Evolutionary conservation across 2,888 invertebrate species (phyloP).

Genomic region (Alloplasta piceator): DNA sequence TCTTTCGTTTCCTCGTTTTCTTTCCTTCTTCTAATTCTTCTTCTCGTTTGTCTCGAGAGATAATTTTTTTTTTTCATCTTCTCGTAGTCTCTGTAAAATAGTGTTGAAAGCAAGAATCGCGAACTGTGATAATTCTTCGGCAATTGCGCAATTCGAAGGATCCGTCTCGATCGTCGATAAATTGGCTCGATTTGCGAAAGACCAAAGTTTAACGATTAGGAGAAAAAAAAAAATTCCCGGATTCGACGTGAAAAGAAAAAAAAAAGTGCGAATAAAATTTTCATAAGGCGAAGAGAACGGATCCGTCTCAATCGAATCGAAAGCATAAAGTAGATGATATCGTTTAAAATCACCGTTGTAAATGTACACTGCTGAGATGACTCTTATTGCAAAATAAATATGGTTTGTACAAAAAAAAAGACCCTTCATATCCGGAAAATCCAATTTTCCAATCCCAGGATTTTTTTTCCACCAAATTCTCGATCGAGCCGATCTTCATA

Average conservation of each 20-base stretch:
- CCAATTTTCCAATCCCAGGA: neutral
- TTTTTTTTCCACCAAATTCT: constrained; percentile 8
- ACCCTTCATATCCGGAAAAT: neutral
- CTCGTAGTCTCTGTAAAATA: constrained; percentile 53
- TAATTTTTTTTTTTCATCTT: constrained; percentile 15
- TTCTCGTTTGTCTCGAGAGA: too few relatives aligned
- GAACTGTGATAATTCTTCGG: constrained; percentile 81
- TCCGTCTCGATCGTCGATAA: constrained; percentile 52
- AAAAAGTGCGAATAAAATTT: neutral
- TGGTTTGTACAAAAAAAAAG: constrained; percentile 72
- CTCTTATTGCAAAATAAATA: constrained; percentile 76
- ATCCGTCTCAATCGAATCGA: constrained; percentile 69
- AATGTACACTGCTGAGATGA: constrained; percentile 75
- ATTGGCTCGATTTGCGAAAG: constrained; percentile 7
- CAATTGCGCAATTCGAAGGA: constrained; percentile 73
- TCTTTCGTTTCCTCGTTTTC: constrained; percentile 40
- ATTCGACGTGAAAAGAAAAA: constrained; percentile 18
- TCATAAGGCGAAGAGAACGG: constrained; percentile 44
- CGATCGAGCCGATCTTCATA: constrained; percentile 21
- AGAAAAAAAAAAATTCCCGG: neutral
- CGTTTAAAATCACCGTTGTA: constrained; percentile 71
- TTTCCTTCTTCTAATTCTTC: constrained; percentile 19
- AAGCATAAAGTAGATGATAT: constrained; percentile 74
- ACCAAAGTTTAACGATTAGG: constrained; percentile 14
- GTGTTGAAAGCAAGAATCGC: constrained; percentile 74